These are phyloP conservation scores for Perizoma flavofasciatum DNA, from an alignment of 2,888 invertebrate genomes.

Conservation along the genomic window DNA sequence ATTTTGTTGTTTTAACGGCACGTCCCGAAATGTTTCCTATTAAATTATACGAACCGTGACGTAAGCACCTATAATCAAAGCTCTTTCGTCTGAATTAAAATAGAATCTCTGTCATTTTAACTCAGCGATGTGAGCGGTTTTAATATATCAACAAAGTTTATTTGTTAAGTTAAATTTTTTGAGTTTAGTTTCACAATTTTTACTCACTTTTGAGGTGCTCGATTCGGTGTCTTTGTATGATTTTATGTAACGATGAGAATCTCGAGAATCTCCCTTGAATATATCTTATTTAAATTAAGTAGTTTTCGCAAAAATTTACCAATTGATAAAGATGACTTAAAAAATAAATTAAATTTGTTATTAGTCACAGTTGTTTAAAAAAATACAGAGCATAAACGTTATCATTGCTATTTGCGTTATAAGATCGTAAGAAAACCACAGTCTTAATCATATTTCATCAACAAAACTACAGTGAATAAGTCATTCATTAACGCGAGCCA, in stretches of 20 bases:
- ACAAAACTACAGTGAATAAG: constrained; percentile 30
- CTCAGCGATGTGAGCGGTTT: constrained; percentile 17
- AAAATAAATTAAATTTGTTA: too few relatives aligned
- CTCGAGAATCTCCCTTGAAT: too few relatives aligned
- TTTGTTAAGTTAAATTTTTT: constrained; percentile 6
- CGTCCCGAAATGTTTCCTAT: constrained; percentile 23
- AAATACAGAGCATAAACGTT: constrained; percentile 14
- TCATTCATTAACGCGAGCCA: constrained; percentile 28
- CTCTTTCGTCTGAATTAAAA: constrained; percentile 26
- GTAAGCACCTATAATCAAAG: constrained; percentile 19
- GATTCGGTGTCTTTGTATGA: too few relatives aligned
- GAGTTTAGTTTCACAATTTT: too few relatives aligned
- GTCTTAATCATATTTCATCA: constrained; percentile 27
- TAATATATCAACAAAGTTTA: constrained; percentile 12
- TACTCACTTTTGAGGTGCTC: too few relatives aligned
- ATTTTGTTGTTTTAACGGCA: constrained; percentile 33
- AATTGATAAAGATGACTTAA: too few relatives aligned
- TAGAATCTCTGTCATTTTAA: constrained; percentile 27
- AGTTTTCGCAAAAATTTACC: too few relatives aligned
- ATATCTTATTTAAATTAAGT: too few relatives aligned
- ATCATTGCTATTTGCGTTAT: constrained; percentile 12
- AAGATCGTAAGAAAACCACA: constrained; percentile 25
- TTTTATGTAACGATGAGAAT: too few relatives aligned
- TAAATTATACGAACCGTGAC: constrained; percentile 27
- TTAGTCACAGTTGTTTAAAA: neutral